Conservation (phyloP, 2,113 vertebrate genomes). For the Microtus pennsylvanicus region DNA sequence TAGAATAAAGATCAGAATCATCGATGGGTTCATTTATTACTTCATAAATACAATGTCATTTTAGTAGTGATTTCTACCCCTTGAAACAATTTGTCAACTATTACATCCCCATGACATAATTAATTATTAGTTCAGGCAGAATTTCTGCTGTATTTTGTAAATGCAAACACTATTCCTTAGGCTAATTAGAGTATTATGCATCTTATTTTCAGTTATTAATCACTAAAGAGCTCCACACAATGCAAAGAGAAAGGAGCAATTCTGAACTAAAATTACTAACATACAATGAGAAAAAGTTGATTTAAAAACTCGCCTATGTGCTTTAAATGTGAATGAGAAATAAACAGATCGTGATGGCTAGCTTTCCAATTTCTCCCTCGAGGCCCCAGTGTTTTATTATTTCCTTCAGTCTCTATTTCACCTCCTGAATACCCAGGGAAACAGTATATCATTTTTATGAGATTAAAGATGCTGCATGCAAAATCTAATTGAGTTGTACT, state of each 20-base stretch:
- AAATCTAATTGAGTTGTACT: constrained; percentile 36
- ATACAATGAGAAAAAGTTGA: not conserved
- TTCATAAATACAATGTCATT: not conserved
- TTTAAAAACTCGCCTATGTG: not conserved
- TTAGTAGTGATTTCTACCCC: not conserved
- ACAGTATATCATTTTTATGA: constrained; percentile 15
- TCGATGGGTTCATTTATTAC: not conserved
- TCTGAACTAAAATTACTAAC: not conserved
- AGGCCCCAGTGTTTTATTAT: not conserved
- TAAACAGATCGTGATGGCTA: not conserved
- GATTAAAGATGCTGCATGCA: not conserved
- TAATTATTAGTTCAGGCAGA: not conserved
- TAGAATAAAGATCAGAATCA: not conserved
- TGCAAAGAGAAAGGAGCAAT: not conserved
- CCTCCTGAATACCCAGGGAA: not conserved
- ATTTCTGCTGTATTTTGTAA: not conserved
- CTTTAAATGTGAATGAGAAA: not conserved
- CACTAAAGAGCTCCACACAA: not conserved
- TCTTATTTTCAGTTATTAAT: not conserved
- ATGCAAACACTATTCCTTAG: not conserved
- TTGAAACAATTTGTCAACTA: not conserved
- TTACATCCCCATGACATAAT: not conserved
- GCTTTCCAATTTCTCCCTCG: not conserved
- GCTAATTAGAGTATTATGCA: not conserved
- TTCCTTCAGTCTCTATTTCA: not conserved